Base-by-base conservation (phyloP, 2,797 vertebrate species). In the Carduelis carduelis region DNA sequence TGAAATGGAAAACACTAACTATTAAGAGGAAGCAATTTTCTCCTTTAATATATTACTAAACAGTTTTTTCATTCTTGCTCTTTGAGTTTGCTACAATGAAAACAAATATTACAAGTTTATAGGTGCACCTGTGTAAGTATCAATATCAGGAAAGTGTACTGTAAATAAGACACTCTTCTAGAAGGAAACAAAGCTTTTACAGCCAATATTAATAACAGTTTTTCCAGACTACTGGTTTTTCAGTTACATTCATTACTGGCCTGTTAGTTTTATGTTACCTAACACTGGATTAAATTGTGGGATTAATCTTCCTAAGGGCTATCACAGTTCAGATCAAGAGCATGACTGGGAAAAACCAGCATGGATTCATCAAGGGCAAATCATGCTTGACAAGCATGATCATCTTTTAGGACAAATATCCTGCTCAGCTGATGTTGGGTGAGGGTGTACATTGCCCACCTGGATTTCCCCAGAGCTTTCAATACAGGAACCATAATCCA, bases 181-280 rank as follows among this genome's bases (percentile, higher is more conserved):
- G 50, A 90, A 76, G 32, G 60, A 79, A 90, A 77, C 8, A 78
- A 69, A 82, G 32, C n/a, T 41, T 83, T 74, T 74, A 69, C 49
- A 87, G 43, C 79, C 35, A 49, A 34, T 22, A 20, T 63, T 52
- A 43, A 68, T 46, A 63, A 20, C 8, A 76, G 26, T 86, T 89
- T 93, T 95, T 69, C 32, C 60, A 93, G 35, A 61, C 22, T 83
- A 69, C 14, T 83, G 50, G 28, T 82, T 92, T 95, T 96, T 66
- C 59, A 78, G 60, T 88, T 76, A 35, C 8, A 30, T 83, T 87
- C 14, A 53, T 87, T 83, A 92, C 64, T 64, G 66, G 13, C 27
- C 23, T 44, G 22, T 27, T 80, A 95, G 72, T 83, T 91, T 72
- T 53, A 32, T 75, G 23, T 61, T 84, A 78, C n/a, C 22, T 76